phyloP scores from a whole-genome alignment of 2,797 vertebrate species.

The Peromyscus nudipes region DNA sequence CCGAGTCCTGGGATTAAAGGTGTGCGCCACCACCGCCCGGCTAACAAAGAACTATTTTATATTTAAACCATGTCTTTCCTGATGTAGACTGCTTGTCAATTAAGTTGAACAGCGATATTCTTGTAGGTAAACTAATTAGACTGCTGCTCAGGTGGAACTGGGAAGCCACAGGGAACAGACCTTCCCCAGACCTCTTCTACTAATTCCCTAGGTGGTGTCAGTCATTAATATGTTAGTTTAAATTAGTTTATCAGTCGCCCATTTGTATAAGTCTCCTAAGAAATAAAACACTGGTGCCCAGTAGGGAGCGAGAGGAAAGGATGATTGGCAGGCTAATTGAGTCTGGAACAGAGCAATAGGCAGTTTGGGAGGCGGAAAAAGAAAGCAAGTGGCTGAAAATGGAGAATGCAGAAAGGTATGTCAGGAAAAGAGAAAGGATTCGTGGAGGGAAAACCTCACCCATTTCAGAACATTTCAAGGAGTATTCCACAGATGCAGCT shows the following conservation, averaged over 20 bases:
- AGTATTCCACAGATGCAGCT: not conserved
- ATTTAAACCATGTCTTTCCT: slow-evolving; percentile 47
- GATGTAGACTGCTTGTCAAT: not conserved
- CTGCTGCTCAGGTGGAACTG: slow-evolving; percentile 35
- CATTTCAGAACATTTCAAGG: slow-evolving; percentile 20
- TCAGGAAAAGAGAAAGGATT: not conserved
- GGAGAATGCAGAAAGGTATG: not conserved
- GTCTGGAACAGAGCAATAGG: not conserved
- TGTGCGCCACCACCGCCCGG: no score
- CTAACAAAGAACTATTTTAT: slow-evolving; percentile 54
- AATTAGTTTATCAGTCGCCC: slow-evolving; percentile 55
- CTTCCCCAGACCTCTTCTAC: not conserved
- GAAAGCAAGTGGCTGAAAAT: not conserved
- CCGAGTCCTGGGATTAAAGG: no score
- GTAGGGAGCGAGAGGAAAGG: not conserved
- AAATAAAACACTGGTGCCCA: not conserved
- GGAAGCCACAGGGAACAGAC: slow-evolving; percentile 10
- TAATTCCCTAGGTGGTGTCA: slow-evolving; percentile 61
- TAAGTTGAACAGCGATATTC: slow-evolving; percentile 53
- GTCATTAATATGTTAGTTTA: slow-evolving; percentile 46
- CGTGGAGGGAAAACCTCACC: not conserved
- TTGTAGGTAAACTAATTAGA: slow-evolving; percentile 63
- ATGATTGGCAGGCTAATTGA: not conserved
- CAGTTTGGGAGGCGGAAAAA: not conserved
- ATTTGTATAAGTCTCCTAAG: slow-evolving; percentile 28